Percentiles rank a stretch among this genome's conserved stretches.
These are phyloP conservation scores for Zenarchopterus dispar DNA, from an alignment of 2,797 vertebrate species.

Conservation along the genomic window DNA sequence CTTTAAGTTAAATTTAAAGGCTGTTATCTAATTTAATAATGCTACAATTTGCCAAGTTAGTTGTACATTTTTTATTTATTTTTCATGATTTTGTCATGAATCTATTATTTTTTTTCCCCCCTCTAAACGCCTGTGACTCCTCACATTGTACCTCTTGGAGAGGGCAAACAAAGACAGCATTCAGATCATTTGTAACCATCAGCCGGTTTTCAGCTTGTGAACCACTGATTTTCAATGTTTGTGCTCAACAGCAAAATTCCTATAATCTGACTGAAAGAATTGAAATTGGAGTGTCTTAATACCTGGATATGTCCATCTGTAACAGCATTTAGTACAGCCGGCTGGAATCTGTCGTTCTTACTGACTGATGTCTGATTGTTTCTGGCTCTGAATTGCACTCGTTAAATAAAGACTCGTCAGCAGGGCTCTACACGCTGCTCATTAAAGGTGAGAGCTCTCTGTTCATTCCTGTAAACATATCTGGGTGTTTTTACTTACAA, in stretches of 20 bases:
- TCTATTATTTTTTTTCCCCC: slow-evolving; percentile 3
- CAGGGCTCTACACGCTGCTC: slow-evolving; percentile 33
- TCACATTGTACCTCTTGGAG: not conserved
- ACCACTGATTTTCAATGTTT: slow-evolving; percentile 33
- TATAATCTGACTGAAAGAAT: slow-evolving; percentile 3
- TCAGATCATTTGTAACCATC: slow-evolving; percentile 7
- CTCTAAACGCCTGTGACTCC: not conserved
- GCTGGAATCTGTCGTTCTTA: slow-evolving; percentile 65
- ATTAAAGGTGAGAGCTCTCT: slow-evolving; percentile 18
- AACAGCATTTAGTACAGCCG: slow-evolving; percentile 21
- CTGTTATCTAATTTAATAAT: no score
- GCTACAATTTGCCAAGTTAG: not conserved
- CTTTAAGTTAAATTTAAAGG: no score
- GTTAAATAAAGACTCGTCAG: slow-evolving; percentile 69
- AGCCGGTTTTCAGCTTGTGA: slow-evolving; percentile 30
- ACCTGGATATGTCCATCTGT: not conserved
- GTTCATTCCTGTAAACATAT: slow-evolving; percentile 4
- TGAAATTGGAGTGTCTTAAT: not conserved
- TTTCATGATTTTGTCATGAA: slow-evolving; percentile 5
- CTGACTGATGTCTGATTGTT: slow-evolving; percentile 66
- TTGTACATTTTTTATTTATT: slow-evolving; percentile 26
- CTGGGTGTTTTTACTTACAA: not conserved
- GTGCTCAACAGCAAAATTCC: slow-evolving; percentile 1
- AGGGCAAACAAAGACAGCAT: slow-evolving; percentile 21
- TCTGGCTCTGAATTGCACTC: slow-evolving; percentile 70